phyloP scores from a whole-genome alignment of 1,140 invertebrate species.

The Scaptomyza montana region DNA sequence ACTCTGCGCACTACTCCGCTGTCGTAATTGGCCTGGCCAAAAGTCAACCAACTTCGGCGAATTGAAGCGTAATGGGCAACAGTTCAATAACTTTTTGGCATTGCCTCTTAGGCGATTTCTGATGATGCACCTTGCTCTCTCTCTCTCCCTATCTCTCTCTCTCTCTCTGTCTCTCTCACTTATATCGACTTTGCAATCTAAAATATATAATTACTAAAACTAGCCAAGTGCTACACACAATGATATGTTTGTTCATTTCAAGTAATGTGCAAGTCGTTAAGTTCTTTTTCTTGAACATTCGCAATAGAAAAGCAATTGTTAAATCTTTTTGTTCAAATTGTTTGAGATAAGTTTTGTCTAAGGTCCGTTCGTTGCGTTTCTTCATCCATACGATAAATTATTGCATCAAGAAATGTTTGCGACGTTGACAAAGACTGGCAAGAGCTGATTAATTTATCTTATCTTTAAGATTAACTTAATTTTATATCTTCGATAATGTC shows the following conservation, averaged over 20 bases:
- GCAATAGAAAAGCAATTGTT: too few relatives aligned
- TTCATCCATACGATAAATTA: too few relatives aligned
- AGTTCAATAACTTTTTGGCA: constrained; percentile 79
- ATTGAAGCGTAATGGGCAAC: constrained; percentile 76
- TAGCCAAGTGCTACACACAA: constrained; percentile 10
- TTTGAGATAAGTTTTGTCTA: too few relatives aligned
- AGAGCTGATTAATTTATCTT: too few relatives aligned
- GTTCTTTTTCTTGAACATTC: neutral
- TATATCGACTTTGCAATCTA: constrained; percentile 19
- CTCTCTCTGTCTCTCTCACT: neutral
- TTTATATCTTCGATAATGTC: too few relatives aligned
- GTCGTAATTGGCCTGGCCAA: constrained; percentile 60
- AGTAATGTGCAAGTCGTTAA: constrained; percentile 1
- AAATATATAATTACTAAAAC: constrained; percentile 30
- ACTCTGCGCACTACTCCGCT: neutral
- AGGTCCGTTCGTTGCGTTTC: too few relatives aligned
- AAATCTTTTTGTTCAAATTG: too few relatives aligned
- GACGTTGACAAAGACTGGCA: too few relatives aligned
- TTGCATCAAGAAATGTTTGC: too few relatives aligned
- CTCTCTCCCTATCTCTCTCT: too few relatives aligned
- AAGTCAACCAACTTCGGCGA: constrained; percentile 65
- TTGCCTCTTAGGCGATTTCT: constrained; percentile 28
- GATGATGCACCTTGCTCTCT: constrained; percentile 1
- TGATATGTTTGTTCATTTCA: neutral
- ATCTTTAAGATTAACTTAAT: too few relatives aligned